A percentile compares a stretch with the other conserved stretches of the same genome.
Conservation (phyloP, 2,113 vertebrate genomes). For the Tachysurus vachellii region DNA sequence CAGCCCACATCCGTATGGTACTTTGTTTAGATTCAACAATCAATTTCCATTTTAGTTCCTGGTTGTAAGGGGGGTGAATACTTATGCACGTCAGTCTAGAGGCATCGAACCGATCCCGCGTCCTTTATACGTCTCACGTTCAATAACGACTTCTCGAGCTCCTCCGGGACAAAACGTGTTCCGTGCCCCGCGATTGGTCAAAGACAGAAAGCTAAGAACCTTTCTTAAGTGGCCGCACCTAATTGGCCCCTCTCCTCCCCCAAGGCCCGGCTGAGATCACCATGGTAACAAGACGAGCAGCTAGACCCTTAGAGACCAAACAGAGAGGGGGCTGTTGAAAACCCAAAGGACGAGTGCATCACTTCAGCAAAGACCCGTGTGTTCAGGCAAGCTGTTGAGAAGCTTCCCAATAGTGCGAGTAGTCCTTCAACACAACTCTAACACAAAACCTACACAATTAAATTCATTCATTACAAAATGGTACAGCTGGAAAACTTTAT, state of each 20-base stretch:
- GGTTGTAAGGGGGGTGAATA: background rate
- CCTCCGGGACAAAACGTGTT: slow-evolving; percentile 19
- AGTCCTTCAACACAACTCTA: background rate
- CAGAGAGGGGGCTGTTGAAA: slow-evolving; percentile 26
- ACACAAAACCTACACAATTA: too few relatives aligned
- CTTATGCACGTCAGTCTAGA: background rate
- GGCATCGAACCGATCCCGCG: background rate
- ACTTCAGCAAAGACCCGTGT: background rate
- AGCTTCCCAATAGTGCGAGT: background rate
- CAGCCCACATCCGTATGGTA: background rate
- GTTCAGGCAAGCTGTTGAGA: background rate
- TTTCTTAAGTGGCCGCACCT: slow-evolving; percentile 29
- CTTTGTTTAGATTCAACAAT: background rate
- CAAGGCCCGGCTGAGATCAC: slow-evolving; percentile 3
- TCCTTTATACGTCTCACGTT: background rate
- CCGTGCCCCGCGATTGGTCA: slow-evolving; percentile 35
- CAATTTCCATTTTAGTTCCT: background rate
- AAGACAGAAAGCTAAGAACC: slow-evolving; percentile 10
- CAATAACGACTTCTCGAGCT: background rate
- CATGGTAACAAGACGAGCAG: slow-evolving; percentile 19
- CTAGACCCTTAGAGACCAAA: slow-evolving; percentile 2
- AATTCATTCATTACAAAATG: background rate
- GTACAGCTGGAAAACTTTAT: background rate
- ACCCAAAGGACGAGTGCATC: background rate
- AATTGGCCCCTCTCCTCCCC: background rate